Evolutionary conservation across 1,140 invertebrate genomes (phyloP).

Genomic region (Trinorchestia longiramus): DNA sequence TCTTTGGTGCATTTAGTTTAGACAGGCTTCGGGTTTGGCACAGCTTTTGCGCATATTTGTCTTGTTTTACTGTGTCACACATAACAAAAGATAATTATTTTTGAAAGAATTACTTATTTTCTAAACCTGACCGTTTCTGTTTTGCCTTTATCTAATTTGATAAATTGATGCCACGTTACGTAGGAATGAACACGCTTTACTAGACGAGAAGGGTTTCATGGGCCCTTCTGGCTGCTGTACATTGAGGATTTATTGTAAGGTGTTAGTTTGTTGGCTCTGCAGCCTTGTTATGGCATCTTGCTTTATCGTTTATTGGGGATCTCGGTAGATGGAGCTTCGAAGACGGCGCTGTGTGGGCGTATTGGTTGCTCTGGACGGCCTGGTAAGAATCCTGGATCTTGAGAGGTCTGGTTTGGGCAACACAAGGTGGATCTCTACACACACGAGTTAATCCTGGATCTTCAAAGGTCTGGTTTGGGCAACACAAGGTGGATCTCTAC

Average conservation of each 20-base stretch:
- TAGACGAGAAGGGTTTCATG: not conserved
- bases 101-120: not conserved
- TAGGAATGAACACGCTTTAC: not conserved
- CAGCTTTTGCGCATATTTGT: not conserved
- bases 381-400: not conserved
- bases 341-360: not conserved
- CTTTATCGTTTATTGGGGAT: constrained; percentile 1
- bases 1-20: not conserved
- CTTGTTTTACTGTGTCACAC: not conserved
- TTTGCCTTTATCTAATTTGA: not conserved
- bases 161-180: not conserved
- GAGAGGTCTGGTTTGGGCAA: not conserved
- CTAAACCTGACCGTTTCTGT: not conserved
- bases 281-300: not conserved
- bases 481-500: too few species aligned
- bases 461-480: too few species aligned
- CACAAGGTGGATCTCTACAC: not conserved
- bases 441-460: too few species aligned
- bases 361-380: not conserved
- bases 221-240: not conserved
- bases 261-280: not conserved
- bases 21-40: not conserved
- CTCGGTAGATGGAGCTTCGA: not conserved
- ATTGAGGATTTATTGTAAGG: not conserved
- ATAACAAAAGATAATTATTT: not conserved